These are phyloP conservation scores for Eledone cirrhosa DNA, from an alignment of 2,888 invertebrate genomes.

Conservation along the genomic window DNA sequence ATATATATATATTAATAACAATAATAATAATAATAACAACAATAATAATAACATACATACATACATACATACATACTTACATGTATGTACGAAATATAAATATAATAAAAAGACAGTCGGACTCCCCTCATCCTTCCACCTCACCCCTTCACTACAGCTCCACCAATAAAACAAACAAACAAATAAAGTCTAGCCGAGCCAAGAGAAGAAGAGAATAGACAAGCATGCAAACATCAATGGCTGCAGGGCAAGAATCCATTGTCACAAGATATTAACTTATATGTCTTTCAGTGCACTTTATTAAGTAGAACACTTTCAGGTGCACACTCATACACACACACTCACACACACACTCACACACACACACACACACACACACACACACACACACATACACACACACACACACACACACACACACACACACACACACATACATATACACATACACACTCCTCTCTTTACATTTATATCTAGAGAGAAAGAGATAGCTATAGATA, in stretches of 20 bases:
- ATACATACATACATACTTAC: background rate
- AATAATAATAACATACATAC: no score
- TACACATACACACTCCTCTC: background rate
- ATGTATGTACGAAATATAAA: background rate
- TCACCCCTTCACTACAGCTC: background rate
- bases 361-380: background rate
- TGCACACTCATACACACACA: background rate
- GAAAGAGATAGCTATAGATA: background rate
- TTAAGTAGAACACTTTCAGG: no score
- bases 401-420: background rate
- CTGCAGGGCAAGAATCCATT: no score
- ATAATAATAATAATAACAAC: no score
- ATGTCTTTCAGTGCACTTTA: no score
- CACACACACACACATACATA: background rate
- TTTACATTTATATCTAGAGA: background rate
- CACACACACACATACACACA: background rate
- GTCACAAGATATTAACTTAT: no score
- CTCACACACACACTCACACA: background rate
- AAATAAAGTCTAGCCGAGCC: no score
- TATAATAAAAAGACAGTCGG: background rate
- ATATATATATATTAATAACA: no score
- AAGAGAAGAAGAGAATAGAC: no score
- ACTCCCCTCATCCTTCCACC: background rate
- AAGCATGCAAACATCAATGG: no score
- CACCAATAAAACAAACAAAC: no score